Evolutionary conservation across 2,113 vertebrate species (phyloP), one percentile per base, ranked within the genome.

Genomic region (Delphinus delphis): DNA sequence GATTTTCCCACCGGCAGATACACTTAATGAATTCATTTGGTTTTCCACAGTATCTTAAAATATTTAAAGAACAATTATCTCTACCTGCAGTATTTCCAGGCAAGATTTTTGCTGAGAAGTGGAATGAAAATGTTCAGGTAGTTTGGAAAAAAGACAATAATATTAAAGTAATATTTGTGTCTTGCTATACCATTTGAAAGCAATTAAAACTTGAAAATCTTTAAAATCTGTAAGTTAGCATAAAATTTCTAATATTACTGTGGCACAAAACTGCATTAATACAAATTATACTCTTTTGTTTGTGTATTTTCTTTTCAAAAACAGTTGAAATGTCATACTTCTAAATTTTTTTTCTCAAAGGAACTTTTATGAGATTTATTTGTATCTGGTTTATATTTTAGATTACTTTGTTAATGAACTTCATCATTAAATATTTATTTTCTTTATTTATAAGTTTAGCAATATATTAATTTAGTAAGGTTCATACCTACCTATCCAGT

Each of bases 1-100:
- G 99, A 88, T 99, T 99, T 97, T 99, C 99, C 47, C 99, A 99
- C 98, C 98, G 99, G 84, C 99, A 99, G 99, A 99, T 99, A 95
- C 99, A 99, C 96, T 92, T 99, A 97, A 96, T 99, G 93, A 99
- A 98, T 97, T 98, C 98, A 67, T 98, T 99, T 97, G 98, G 97
- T 70, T 99, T 99, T 96, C 60, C 95, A 60, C 98, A 99, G 87
- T 99, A 99, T 96, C 31, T 99, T 23, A 98, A 98, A 84, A 99
- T 98, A 83, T 99, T 99, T 97, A 98, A 97, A 88, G 97, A 98
- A 2, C 99, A 99, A 60, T 99, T 99, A 97, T 98, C 98, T 94
- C 98, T 99, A 85, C 99, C 99, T 73, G 84, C 93, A 41, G 97
- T 98, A 68, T 99, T 99, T 97, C 98, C 99, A 0, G 99, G 99